Percentiles rank a stretch among this genome's conserved stretches.
These are phyloP conservation scores for Phataginus tetradactyla DNA, from an alignment of 2,797 vertebrate genomes.

Conservation along the genomic window DNA sequence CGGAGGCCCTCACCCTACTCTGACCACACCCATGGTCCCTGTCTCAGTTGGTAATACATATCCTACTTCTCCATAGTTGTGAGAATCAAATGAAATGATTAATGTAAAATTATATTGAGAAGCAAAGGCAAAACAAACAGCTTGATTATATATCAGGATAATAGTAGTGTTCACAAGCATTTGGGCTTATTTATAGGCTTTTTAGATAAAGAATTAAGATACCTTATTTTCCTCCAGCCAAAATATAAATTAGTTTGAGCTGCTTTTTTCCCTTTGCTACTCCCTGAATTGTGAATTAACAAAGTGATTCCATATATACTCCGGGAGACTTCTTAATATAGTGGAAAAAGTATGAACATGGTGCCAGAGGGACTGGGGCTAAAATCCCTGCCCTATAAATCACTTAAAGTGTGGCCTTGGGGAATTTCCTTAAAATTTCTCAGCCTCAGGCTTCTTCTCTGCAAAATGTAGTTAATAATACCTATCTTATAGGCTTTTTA, in stretches of 20 bases:
- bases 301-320: background rate
- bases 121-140: background rate
- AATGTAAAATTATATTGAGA: background rate
- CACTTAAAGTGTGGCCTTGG: background rate
- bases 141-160: background rate
- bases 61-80: background rate
- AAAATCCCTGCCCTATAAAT: background rate
- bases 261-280: background rate
- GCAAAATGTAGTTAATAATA: slow-evolving; percentile 26
- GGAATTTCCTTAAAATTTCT: slow-evolving; percentile 38
- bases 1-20: no score
- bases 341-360: background rate
- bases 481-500: background rate
- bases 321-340: background rate
- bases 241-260: slow-evolving; percentile 2
- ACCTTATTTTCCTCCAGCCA: background rate
- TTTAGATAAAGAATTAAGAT: background rate
- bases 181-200: background rate
- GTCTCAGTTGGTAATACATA: background rate
- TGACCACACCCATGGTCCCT: no score
- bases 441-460: background rate
- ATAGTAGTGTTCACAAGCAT: background rate
- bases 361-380: background rate
- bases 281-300: background rate
- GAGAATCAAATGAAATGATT: slow-evolving; percentile 35